Base-by-base conservation (phyloP, 2,113 vertebrate species). In the Nothobranchius kuhntae region DNA sequence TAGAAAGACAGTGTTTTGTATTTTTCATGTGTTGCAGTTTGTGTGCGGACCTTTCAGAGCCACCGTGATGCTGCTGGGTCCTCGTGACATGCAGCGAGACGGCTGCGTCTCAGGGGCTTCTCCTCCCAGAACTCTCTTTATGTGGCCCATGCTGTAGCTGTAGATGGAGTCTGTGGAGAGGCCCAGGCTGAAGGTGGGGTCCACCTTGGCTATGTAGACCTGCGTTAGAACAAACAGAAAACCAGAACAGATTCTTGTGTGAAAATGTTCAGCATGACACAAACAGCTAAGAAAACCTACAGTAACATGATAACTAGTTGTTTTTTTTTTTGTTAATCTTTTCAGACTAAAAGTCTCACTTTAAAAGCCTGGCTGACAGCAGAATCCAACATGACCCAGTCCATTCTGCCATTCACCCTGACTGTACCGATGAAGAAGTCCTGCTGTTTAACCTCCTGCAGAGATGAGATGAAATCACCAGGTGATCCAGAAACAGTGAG, bases 121-220 rank as follows among this genome's bases (percentile, higher is more conserved):
- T 0, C 89, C 87, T 24, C 97, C 97, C 85, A 97, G 75, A 7
- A 96, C 86, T n/a, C 98, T 93, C 71, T 93, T 96, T 70, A 95
- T 93, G 47, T 98, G 96, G 69, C 95, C 96, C 74, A 98, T 92
- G 58, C 93, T 98, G 75, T 99, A 99, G 75, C 97, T 95, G 0
- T 95, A 95, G 82, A 99, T 93, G 0, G 97, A 98, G 86, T 99
- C 98, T 0, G 92, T 93, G 66, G 95, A 97, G 59, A 99, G 92
- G 1, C 95, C 96, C 71, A 99, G 86, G 0, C 95, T 97, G 45
- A 95, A 95, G 0, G 94, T 93, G 13, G 97, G 96, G 82, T 99
- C 97, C 90, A 99, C 95, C 86, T 97, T 95, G 47, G 94, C 92
- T 51, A 98, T 87, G 64, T 98, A 98, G 74, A 98, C 96, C 98